phyloP scores from a whole-genome alignment of 2,113 vertebrate species.

The Charina bottae region DNA sequence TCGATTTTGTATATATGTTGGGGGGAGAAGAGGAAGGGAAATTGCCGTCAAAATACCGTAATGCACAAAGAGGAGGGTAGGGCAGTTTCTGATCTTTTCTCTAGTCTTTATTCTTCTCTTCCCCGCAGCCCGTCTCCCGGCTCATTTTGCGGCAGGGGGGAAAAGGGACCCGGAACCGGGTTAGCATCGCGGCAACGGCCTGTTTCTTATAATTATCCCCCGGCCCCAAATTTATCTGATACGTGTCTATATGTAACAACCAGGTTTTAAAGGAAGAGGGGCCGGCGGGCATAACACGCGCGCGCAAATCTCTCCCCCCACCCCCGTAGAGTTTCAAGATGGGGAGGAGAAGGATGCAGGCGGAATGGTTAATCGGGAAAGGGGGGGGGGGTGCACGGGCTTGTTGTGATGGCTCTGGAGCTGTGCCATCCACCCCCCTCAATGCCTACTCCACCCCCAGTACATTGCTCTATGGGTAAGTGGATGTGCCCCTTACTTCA shows the following conservation, averaged over 20 bases:
- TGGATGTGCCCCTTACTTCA: conserved; percentile 32
- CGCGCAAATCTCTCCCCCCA: neutral
- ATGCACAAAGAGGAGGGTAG: conserved; percentile 29
- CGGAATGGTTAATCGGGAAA: conserved; percentile 15
- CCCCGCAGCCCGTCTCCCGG: neutral
- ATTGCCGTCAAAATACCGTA: conserved; percentile 20
- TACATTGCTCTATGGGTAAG: neutral
- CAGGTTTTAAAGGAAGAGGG: conserved; percentile 1
- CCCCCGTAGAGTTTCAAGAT: conserved; percentile 11
- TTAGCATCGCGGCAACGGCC: neutral
- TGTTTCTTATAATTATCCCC: neutral
- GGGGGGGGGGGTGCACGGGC: neutral
- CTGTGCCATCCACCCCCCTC: neutral
- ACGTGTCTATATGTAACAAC: conserved; percentile 31
- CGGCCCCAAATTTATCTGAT: neutral
- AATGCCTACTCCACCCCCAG: neutral
- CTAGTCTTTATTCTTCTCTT: neutral
- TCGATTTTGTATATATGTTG: conserved; percentile 12
- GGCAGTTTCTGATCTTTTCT: conserved; percentile 18
- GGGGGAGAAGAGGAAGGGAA: neutral
- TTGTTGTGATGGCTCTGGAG: conserved; percentile 28
- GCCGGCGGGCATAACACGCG: neutral
- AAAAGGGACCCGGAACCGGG: neutral
- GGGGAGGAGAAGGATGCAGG: conserved; percentile 25
- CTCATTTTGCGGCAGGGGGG: conserved; percentile 24